Base-by-base conservation (phyloP, 2,888 invertebrate species). In the Antheraea yamamai region DNA sequence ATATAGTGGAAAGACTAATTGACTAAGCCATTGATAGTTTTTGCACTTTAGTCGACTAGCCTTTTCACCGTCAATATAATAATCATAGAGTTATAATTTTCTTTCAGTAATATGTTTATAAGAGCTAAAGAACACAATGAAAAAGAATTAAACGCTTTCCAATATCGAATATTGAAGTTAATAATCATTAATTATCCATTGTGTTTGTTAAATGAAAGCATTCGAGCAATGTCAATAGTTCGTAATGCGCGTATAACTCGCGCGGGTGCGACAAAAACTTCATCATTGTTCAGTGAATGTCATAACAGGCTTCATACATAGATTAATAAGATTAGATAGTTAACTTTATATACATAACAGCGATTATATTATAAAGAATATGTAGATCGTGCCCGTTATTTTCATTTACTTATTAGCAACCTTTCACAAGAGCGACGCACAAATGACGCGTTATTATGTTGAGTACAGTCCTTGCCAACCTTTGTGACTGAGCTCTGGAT, bases 131-230 rank as follows among this genome's bases (percentile, higher is more conserved):
- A 64, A 26, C 64, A 26, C 26, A 64, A 30, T 66, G 61, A 47
- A 47, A 47, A 12, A 47, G 47, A 23, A n/a, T 64, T 30, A 30
- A 66, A 16, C 26, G 64, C 64, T 66, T 66, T 66, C 26, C 64
- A 30, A 66, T 66, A 66, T 66, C 4, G 16, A 30, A 30, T 26
- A 66, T 66, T 66, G 8, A 66, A 16, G 30, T 66, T 26, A 39
- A 47, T 73, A 47, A 23, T 23, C 30, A 55, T 23, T 30, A 20
- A 74, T 68, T 26, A 52, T 23, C 74, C 52, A 74, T 68, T 74
- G 66, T 74, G 26, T 35, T 47, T 52, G 23, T 6, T 58, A 18
- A 74, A 74, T 68, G 74, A 74, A 74, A 74, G 74, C 52, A 35
- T 52, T 52, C 26, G 30, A 26, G 47, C 30, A 66, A n/a, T 70